Conservation (phyloP, 1,140 invertebrate species). For the Trachelipus rathkii region DNA sequence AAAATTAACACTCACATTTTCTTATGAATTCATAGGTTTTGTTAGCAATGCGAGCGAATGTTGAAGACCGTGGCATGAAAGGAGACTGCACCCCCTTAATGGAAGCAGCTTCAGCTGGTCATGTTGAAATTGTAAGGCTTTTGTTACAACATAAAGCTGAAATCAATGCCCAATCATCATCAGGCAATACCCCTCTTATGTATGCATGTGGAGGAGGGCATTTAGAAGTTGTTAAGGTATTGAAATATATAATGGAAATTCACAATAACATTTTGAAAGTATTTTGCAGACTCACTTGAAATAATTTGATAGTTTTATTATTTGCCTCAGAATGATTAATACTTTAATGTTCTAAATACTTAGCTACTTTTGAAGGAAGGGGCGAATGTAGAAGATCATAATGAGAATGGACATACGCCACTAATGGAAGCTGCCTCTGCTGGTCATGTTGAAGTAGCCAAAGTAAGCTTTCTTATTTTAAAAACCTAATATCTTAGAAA, state of each 20-base stretch:
- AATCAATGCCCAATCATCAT: constrained; percentile 55
- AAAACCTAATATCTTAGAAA: no score
- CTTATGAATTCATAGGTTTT: constrained; percentile 63
- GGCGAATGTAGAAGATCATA: constrained; percentile 96
- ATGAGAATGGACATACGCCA: constrained; percentile 97
- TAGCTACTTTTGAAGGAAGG: constrained; percentile 79
- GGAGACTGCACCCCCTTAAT: constrained; percentile 94
- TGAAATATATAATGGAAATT: no score
- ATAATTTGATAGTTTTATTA: no score
- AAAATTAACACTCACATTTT: no score
- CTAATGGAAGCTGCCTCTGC: constrained; percentile 98
- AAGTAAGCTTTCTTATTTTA: constrained; percentile 52
- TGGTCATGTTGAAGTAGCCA: constrained; percentile 90
- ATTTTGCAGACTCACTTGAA: no score
- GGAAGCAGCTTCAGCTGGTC: constrained; percentile 92
- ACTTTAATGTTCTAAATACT: constrained; percentile 6
- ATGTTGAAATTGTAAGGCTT: constrained; percentile 88
- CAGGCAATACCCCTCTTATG: constrained; percentile 93
- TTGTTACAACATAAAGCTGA: constrained; percentile 87
- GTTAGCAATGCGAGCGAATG: constrained; percentile 93
- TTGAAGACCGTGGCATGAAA: constrained; percentile 91
- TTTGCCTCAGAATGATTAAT: neutral
- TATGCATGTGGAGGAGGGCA: constrained; percentile 96
- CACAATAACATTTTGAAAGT: no score
- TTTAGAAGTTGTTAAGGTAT: constrained; percentile 71